Evolutionary conservation across 2,797 vertebrate genomes (phyloP).

Genomic region (Cuculus canorus): DNA sequence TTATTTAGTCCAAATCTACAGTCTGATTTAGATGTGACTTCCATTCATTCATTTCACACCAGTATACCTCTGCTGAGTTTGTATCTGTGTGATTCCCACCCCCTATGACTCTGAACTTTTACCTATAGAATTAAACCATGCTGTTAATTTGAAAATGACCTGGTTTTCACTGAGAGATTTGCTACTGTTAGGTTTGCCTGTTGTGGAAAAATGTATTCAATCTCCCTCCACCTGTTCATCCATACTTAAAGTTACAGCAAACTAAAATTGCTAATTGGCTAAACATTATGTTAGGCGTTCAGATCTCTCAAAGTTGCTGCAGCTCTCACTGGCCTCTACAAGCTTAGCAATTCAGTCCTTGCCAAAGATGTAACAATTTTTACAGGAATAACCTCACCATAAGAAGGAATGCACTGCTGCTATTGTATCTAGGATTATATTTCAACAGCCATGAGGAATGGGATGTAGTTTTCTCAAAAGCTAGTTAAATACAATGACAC

Average conservation of each 20-base stretch:
- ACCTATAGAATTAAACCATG: neutral
- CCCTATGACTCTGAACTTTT: neutral
- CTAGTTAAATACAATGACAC: neutral
- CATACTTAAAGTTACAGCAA: neutral
- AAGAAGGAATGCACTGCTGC: neutral
- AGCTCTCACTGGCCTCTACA: neutral
- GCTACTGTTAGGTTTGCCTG: neutral
- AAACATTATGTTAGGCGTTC: neutral
- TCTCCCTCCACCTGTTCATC: neutral
- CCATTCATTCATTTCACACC: neutral
- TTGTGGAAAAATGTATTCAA: neutral
- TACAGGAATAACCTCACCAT: neutral
- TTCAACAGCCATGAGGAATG: neutral
- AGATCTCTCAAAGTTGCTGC: neutral
- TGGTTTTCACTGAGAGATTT: neutral
- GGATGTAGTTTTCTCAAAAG: neutral
- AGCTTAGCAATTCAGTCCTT: neutral
- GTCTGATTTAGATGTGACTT: neutral
- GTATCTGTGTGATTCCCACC: neutral
- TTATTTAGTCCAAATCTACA: too few species aligned
- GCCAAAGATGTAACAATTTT: neutral
- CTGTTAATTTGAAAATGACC: neutral
- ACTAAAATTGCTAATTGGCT: neutral
- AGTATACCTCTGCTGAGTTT: neutral
- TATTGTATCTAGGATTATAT: neutral